Evolutionary conservation across 1,140 invertebrate genomes (phyloP).

Genomic region (Ectropis grisescens): DNA sequence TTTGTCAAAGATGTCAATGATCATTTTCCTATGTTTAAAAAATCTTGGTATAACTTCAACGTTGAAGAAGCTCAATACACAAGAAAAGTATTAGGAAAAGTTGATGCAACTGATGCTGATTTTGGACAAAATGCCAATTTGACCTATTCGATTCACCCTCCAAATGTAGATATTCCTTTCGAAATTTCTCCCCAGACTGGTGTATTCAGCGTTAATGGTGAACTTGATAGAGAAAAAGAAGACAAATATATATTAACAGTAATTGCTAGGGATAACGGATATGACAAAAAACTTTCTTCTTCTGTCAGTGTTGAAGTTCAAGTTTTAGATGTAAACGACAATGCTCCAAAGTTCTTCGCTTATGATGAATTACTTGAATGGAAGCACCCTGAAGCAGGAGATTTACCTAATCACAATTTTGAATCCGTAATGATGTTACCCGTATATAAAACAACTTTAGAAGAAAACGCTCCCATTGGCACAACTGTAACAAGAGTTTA

Average conservation of each 20-base stretch:
- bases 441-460: constrained; percentile 78
- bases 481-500: constrained; percentile 79
- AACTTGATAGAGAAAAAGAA: constrained; percentile 83
- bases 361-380: constrained; percentile 74
- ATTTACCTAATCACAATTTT: constrained; percentile 65
- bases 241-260: constrained; percentile 81
- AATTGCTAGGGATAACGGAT: constrained; percentile 79
- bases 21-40: constrained; percentile 85
- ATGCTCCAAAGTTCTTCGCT: constrained; percentile 79
- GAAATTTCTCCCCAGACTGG: constrained; percentile 80
- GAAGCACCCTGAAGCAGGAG: constrained; percentile 62
- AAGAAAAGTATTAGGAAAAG: constrained; percentile 78
- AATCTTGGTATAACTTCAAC: constrained; percentile 87
- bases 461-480: constrained; percentile 78
- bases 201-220: constrained; percentile 80
- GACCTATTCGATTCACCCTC: constrained; percentile 76
- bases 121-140: constrained; percentile 83
- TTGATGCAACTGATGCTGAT: constrained; percentile 83
- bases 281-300: constrained; percentile 74
- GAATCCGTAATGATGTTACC: constrained; percentile 72
- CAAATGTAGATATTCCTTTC: constrained; percentile 78
- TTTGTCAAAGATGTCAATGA: constrained; percentile 87
- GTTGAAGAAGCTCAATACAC: constrained; percentile 83
- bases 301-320: constrained; percentile 84
- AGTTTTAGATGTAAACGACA: constrained; percentile 86